These are phyloP conservation scores for Apus apus DNA, from an alignment of 2,113 vertebrate species.

Conservation along the genomic window DNA sequence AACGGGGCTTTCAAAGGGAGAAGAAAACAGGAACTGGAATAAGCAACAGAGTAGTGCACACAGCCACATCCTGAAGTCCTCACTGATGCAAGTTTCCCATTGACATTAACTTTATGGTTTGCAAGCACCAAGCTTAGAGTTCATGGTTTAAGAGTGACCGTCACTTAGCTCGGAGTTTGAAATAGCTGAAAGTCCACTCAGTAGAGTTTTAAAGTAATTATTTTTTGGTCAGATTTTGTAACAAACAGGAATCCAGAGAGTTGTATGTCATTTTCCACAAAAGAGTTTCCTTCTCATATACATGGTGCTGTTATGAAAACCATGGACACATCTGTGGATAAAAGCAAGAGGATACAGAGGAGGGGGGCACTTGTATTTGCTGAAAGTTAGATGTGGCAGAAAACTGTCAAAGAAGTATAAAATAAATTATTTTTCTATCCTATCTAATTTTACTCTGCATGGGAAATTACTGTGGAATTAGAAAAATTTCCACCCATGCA, in stretches of 20 bases:
- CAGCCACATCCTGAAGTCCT: constrained; percentile 8
- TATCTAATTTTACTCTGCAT: not conserved
- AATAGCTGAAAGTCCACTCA: not conserved
- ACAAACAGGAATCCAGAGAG: not conserved
- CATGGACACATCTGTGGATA: not conserved
- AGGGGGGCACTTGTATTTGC: not conserved
- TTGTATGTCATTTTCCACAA: not conserved
- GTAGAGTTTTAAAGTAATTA: not conserved
- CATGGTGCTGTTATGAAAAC: not conserved
- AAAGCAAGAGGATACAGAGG: not conserved
- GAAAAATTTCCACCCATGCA: not conserved
- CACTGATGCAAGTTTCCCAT: not conserved
- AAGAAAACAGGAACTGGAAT: constrained; percentile 28
- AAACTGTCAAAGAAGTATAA: not conserved
- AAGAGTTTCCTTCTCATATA: not conserved
- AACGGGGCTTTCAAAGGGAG: constrained; percentile 16
- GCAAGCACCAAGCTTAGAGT: not conserved
- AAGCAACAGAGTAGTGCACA: not conserved
- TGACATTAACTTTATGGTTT: not conserved
- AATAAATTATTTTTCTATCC: not conserved
- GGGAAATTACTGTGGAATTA: not conserved
- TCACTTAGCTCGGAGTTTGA: not conserved
- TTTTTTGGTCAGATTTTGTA: not conserved
- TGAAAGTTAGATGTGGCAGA: not conserved
- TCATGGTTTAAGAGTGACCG: not conserved